Conservation (phyloP, 2,797 vertebrate species). For the Cynodonichthys magdalenae region DNA sequence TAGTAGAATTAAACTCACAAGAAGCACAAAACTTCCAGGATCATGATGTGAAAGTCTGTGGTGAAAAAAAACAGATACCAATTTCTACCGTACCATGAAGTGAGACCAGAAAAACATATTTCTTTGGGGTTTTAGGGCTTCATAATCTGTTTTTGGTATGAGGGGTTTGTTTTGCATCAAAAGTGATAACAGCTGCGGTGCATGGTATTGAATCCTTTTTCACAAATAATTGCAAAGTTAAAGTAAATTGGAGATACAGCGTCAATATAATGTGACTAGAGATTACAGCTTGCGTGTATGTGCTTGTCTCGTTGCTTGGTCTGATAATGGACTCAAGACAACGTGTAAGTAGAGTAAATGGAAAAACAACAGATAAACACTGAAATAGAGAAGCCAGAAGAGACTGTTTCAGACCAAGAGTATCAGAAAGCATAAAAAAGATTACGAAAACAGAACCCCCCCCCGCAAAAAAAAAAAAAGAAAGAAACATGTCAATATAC, state of each 20-base stretch:
- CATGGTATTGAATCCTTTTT: conserved; percentile 4
- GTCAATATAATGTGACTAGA: background rate
- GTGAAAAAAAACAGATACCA: too few relatives aligned
- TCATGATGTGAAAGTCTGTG: too few relatives aligned
- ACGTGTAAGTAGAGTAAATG: background rate
- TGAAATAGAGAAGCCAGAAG: too few relatives aligned
- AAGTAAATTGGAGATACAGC: conserved; percentile 10
- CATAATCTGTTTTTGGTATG: conserved; percentile 35
- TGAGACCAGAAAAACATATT: too few relatives aligned
- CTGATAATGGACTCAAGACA: background rate
- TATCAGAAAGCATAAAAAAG: too few relatives aligned
- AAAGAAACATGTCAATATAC: conserved; percentile 20
- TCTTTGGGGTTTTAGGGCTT: conserved; percentile 11
- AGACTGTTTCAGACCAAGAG: too few relatives aligned
- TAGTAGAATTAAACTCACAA: too few relatives aligned
- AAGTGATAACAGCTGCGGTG: conserved; percentile 2
- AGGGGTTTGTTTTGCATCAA: conserved; percentile 11
- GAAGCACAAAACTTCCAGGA: too few relatives aligned
- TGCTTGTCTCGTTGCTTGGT: conserved; percentile 1
- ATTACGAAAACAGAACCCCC: background rate
- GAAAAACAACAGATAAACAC: background rate
- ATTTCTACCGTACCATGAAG: too few relatives aligned
- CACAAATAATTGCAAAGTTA: conserved; percentile 12
- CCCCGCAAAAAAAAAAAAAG: too few relatives aligned
- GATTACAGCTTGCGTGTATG: conserved; percentile 1